phyloP scores from a whole-genome alignment of 2,797 vertebrate species.

The Macrochelys suwanniensis region DNA sequence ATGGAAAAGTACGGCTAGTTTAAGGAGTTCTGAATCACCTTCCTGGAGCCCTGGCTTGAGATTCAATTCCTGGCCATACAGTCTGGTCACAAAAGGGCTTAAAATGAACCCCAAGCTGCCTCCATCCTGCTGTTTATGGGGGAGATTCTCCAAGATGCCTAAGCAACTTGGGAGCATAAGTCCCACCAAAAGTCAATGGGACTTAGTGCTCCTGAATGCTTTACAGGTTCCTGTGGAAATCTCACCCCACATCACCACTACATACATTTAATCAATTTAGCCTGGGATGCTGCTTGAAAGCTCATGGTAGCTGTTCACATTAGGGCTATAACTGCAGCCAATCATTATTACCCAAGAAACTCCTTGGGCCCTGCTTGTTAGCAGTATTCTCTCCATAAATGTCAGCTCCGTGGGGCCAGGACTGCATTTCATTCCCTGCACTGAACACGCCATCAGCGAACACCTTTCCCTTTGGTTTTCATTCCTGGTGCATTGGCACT shows the following conservation, averaged over 20 bases:
- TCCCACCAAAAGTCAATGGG: neutral
- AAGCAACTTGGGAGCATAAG: constrained; percentile 11
- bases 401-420: neutral
- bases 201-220: neutral
- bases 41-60: neutral
- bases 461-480: neutral
- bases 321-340: neutral
- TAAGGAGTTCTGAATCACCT: constrained; percentile 21
- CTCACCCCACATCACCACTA: neutral
- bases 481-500: neutral
- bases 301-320: neutral
- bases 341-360: neutral
- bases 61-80: constrained; percentile 45
- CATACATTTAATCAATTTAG: neutral
- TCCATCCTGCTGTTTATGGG: constrained; percentile 58
- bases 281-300: neutral
- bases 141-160: constrained; percentile 51
- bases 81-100: constrained; percentile 60
- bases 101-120: constrained; percentile 61
- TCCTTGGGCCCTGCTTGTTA: neutral
- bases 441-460: neutral
- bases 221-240: neutral
- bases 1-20: neutral
- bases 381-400: neutral
- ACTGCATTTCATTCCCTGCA: neutral